A percentile compares a stretch with the other conserved stretches of the same genome.
Evolutionary conservation across 2,113 vertebrate genomes (phyloP).

Genomic region (Notothenia rossii): DNA sequence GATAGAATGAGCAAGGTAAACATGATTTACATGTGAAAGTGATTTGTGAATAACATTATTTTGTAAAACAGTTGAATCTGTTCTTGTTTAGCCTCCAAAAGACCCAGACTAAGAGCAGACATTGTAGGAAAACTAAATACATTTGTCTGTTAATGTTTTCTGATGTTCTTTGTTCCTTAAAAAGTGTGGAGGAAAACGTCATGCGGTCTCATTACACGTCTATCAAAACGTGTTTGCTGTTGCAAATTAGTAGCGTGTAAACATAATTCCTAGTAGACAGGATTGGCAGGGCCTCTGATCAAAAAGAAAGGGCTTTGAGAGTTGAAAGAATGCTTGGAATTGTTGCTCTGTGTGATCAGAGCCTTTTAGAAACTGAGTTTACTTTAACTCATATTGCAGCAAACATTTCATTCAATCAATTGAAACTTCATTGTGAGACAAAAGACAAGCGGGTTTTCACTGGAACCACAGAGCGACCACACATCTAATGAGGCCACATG

Average conservation of each 20-base stretch:
- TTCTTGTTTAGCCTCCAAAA: background rate
- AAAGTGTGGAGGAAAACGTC: background rate
- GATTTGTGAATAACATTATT: background rate
- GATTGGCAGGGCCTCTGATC: background rate
- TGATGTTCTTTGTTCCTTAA: background rate
- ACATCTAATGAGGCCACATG: conserved; percentile 11
- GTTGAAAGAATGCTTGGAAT: conserved; percentile 9
- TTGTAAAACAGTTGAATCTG: background rate
- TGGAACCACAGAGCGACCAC: conserved; percentile 38
- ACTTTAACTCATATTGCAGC: conserved; percentile 12
- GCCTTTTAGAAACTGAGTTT: background rate
- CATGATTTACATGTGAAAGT: background rate
- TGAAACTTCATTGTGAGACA: background rate
- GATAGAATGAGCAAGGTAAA: background rate
- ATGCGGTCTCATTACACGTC: background rate
- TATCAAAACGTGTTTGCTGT: background rate
- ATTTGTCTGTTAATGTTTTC: background rate
- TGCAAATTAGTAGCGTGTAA: background rate
- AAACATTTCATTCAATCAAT: conserved; percentile 12
- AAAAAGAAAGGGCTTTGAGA: background rate
- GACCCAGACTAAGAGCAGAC: background rate
- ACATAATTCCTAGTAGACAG: background rate
- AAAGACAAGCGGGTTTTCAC: background rate
- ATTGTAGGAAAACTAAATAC: background rate
- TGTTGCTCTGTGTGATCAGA: background rate